Conservation (phyloP, 2,888 invertebrate genomes). For the Tachystola acroxantha region DNA sequence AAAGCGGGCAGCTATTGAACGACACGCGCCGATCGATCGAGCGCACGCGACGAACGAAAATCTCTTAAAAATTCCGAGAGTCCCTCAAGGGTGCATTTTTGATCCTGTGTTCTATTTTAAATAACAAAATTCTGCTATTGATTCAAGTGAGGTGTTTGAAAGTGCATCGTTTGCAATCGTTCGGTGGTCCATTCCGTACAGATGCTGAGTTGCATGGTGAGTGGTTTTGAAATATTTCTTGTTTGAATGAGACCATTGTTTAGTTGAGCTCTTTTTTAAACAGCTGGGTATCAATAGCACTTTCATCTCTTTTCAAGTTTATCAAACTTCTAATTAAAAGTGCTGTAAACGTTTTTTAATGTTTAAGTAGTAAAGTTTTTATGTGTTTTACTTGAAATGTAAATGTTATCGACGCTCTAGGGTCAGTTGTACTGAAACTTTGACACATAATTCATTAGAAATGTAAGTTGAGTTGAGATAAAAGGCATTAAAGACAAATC, state of each 20-base stretch:
- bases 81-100: conserved; percentile 50
- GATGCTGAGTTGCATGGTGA: conserved; percentile 68
- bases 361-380: conserved; percentile 41
- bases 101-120: conserved; percentile 42
- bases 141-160: conserved; percentile 8
- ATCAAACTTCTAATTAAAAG: conserved; percentile 60
- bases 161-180: conserved; percentile 28
- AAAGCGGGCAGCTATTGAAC: conserved; percentile 49
- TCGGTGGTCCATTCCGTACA: conserved; percentile 43
- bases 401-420: conserved; percentile 46
- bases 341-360: conserved; percentile 10
- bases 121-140: conserved; percentile 24
- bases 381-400: conserved; percentile 54
- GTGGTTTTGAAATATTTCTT: conserved; percentile 54
- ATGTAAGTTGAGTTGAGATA: no score
- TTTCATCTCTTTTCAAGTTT: conserved; percentile 58
- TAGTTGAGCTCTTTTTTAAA: conserved; percentile 34
- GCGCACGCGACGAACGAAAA: conserved; percentile 39
- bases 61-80: conserved; percentile 45
- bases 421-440: no score
- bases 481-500: background rate
- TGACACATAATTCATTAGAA: conserved; percentile 11
- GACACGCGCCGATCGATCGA: conserved; percentile 48
- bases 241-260: conserved; percentile 67
- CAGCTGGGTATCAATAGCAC: conserved; percentile 40